Percentiles rank a stretch among this genome's conserved stretches.
Evolutionary conservation across 2,113 vertebrate species (phyloP).

Genomic region (Trematocara macrostoma): DNA sequence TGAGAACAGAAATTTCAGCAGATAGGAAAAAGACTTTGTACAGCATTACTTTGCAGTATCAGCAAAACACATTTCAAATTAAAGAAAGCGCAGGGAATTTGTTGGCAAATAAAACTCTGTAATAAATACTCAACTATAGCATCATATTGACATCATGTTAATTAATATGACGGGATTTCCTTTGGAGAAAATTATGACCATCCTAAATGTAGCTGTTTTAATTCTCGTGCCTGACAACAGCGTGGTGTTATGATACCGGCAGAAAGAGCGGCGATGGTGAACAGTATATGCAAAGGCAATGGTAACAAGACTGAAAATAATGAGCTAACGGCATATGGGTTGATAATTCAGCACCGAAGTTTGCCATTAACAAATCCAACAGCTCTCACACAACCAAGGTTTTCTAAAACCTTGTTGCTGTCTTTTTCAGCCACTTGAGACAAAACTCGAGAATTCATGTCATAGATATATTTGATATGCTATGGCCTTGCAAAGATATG

Average conservation of each 20-base stretch:
- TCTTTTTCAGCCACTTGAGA: background rate
- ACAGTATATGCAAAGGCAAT: background rate
- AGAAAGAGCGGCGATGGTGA: background rate
- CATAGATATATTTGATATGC: accelerated
- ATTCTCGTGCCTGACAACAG: background rate
- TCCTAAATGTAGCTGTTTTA: background rate
- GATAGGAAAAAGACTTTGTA: background rate
- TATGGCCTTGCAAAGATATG: background rate
- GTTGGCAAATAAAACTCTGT: background rate
- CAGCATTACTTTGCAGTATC: accelerated
- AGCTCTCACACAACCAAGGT: background rate
- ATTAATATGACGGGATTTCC: background rate
- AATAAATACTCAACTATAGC: background rate
- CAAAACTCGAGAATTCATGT: background rate
- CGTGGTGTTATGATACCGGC: background rate
- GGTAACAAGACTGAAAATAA: background rate
- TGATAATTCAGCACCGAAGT: background rate
- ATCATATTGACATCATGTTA: background rate
- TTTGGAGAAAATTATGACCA: background rate
- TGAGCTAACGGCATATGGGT: background rate
- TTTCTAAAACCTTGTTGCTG: background rate
- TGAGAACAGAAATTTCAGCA: background rate
- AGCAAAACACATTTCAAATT: background rate
- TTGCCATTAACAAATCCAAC: background rate
- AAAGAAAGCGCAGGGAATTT: background rate